Evolutionary conservation across 2,797 vertebrate species (phyloP).

Genomic region (Rachycentron canadum): DNA sequence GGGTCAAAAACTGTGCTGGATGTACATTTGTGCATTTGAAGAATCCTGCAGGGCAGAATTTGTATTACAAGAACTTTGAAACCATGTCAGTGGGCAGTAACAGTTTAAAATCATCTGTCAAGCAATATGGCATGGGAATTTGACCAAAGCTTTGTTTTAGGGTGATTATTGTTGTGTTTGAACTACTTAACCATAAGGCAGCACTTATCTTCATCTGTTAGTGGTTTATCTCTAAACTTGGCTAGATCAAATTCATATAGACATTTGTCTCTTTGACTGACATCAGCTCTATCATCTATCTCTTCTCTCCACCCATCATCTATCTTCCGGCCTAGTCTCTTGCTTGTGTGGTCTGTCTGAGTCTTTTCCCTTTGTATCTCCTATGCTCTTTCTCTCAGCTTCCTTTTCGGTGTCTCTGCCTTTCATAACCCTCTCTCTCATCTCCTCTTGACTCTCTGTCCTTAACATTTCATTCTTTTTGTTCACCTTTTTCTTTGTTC

Average conservation of each 20-base stretch:
- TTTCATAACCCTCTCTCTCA: neutral
- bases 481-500: neutral
- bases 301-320: neutral
- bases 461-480: neutral
- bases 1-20: too few species aligned
- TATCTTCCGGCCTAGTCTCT: neutral
- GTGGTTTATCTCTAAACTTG: neutral
- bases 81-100: too few species aligned
- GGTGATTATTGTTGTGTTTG: neutral
- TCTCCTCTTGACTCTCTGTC: neutral
- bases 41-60: too few species aligned
- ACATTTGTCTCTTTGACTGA: neutral
- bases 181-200: neutral
- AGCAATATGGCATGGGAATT: too few species aligned
- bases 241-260: neutral
- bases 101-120: too few species aligned
- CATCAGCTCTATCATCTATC: neutral
- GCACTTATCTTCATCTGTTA: neutral
- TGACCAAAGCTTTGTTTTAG: too few species aligned
- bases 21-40: too few species aligned
- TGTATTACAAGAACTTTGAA: too few species aligned
- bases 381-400: neutral
- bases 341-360: neutral
- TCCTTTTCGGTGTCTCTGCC: too few species aligned
- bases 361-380: neutral